Base-by-base conservation (phyloP, 2,888 invertebrate genomes). In the Gastrophysa polygoni region DNA sequence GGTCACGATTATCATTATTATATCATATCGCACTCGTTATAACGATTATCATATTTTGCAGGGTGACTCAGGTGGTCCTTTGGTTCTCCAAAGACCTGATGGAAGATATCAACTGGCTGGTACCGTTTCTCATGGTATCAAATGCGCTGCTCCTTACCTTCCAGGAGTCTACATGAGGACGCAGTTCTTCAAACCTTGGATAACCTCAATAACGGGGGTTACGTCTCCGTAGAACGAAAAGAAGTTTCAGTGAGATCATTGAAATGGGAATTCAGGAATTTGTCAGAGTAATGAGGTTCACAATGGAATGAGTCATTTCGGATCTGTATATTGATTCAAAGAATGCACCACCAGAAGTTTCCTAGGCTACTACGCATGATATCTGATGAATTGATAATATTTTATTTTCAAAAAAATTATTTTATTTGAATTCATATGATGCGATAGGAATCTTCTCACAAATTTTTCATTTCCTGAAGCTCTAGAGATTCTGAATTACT, bases 141-240 rank as follows among this genome's bases (percentile, higher is more conserved):
- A 95, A 77, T 96, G 96, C 75, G 95, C 95, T 0, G 92, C 94
- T 2, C 95, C 95, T 0, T 95, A 93, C 82, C 82, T 95, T 21
- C 95, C 95, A 0, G 96, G 96, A 8, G 95, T 96, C 34, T 96
- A 96, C 81, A 96, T 96, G 95, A 85, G 95, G 71, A 95, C 95
- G 65, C 91, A 93, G 0, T 95, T 85, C 82, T 96, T 94, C 81
- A 95, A 94, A 76, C 93, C 94, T 1, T 96, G 96, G 96, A 85
- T 96, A 63, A 90, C 89, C 77, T 90, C 89, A 73, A 90, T 95
- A 73, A 93, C 93, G n/a, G 92, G 92, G 38, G 88, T 92, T 18
- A 67, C 68, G 4, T 59, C 68, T 7, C 68, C 68, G 14, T 68
- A 46, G 18, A 24, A 28, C 18, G 48, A 44, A 28, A 29, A 38